Evolutionary conservation across 2,113 vertebrate genomes (phyloP).

Genomic region (Pipra filicauda): DNA sequence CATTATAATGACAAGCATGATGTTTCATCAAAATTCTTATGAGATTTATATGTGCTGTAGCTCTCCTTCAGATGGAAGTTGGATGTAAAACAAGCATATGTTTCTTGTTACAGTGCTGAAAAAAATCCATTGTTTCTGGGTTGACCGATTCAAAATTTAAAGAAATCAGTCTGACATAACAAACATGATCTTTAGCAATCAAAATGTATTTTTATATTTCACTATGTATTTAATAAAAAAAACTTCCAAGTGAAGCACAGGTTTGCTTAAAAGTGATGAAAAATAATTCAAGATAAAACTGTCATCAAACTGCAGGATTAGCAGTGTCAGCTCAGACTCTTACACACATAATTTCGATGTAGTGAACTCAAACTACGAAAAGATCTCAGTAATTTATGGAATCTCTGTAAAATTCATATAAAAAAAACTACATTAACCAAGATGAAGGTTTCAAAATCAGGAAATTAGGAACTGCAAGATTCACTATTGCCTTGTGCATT

Average conservation of each 20-base stretch:
- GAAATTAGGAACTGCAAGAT: neutral
- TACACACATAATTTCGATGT: neutral
- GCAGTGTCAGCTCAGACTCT: neutral
- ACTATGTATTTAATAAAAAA: neutral
- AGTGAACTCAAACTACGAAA: neutral
- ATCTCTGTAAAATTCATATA: neutral
- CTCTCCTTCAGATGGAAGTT: constrained; percentile 1
- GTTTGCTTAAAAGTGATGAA: neutral
- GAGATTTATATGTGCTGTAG: constrained; percentile 18
- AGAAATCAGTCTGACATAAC: constrained; percentile 25
- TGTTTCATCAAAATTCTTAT: neutral
- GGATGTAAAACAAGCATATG: constrained; percentile 57
- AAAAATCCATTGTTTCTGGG: constrained; percentile 33
- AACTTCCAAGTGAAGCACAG: neutral
- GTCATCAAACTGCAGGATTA: neutral
- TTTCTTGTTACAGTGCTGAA: constrained; percentile 45
- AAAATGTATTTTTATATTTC: neutral
- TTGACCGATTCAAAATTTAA: constrained; percentile 26
- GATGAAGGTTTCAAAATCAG: neutral
- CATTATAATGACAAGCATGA: neutral
- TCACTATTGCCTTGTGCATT: accelerated
- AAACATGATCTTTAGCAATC: constrained; percentile 22
- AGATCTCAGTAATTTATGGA: neutral
- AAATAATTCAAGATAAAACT: neutral
- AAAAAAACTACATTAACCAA: neutral